Evolutionary conservation across 2,113 vertebrate species (phyloP).

Genomic region (Ammodytes dubius): DNA sequence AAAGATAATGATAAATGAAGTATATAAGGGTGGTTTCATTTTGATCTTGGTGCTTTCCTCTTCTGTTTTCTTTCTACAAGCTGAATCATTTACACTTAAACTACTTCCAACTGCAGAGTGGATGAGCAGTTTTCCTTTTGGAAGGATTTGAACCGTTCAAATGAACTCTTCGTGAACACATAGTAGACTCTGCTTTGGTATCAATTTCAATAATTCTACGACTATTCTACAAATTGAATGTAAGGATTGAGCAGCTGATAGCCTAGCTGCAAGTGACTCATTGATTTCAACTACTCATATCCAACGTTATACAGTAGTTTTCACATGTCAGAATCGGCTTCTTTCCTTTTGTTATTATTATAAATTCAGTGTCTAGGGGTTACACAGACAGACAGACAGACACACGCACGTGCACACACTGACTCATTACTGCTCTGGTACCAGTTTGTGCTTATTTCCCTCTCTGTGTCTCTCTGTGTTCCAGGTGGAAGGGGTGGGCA

Average conservation of each 20-base stretch:
- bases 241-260: neutral
- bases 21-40: slow-evolving; percentile 2
- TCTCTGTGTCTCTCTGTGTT: slow-evolving; percentile 40
- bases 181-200: neutral
- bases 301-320: neutral
- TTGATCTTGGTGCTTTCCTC: neutral
- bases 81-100: neutral
- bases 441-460: slow-evolving; percentile 4
- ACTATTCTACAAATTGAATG: neutral
- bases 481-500: slow-evolving; percentile 93
- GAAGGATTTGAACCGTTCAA: neutral
- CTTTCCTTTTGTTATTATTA: neutral
- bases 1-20: slow-evolving; percentile 9
- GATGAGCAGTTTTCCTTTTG: neutral
- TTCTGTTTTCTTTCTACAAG: neutral
- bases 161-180: neutral
- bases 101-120: neutral
- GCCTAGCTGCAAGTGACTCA: neutral
- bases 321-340: neutral
- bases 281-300: neutral
- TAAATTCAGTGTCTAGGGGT: neutral
- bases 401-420: neutral
- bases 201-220: neutral
- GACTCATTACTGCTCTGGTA: neutral
- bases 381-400: slow-evolving; percentile 1